Evolutionary conservation across 2,888 invertebrate species (phyloP).

Genomic region (Apotomis capreana): DNA sequence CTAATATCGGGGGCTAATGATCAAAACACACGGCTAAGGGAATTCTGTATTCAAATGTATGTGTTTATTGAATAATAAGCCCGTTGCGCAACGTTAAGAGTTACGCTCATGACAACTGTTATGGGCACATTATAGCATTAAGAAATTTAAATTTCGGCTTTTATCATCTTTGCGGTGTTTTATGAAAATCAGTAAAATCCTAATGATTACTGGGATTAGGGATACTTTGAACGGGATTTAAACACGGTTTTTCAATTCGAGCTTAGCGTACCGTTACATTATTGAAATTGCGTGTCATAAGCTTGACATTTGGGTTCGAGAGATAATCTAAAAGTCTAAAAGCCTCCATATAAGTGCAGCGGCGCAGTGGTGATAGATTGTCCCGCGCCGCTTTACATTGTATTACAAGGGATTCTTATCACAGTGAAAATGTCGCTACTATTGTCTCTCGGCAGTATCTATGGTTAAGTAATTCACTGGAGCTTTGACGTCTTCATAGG

Average conservation of each 20-base stretch:
- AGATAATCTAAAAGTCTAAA: constrained; percentile 41
- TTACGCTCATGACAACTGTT: constrained; percentile 59
- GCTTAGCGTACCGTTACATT: constrained; percentile 34
- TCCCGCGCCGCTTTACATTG: constrained; percentile 55
- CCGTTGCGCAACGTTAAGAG: constrained; percentile 62
- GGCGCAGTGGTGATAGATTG: constrained; percentile 53
- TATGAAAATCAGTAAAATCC: constrained; percentile 31
- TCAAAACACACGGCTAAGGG: constrained; percentile 69
- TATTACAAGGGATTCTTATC: constrained; percentile 63
- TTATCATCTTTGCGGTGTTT: constrained; percentile 30
- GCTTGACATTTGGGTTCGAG: constrained; percentile 28
- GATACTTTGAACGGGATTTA: constrained; percentile 27
- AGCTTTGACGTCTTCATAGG: constrained; percentile 79
- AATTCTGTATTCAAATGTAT: constrained; percentile 70
- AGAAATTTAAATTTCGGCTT: constrained; percentile 33
- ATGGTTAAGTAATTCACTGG: constrained; percentile 65
- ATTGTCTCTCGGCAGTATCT: constrained; percentile 59
- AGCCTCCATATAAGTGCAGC: constrained; percentile 34
- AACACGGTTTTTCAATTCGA: constrained; percentile 8
- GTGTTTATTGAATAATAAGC: constrained; percentile 73
- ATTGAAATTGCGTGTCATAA: constrained; percentile 33
- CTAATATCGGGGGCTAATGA: constrained; percentile 73
- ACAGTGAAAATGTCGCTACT: constrained; percentile 69
- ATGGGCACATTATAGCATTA: constrained; percentile 56
- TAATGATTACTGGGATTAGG: constrained; percentile 29